These are phyloP conservation scores for Hypanus sabinus DNA, from an alignment of 2,113 vertebrate genomes.

Conservation along the genomic window DNA sequence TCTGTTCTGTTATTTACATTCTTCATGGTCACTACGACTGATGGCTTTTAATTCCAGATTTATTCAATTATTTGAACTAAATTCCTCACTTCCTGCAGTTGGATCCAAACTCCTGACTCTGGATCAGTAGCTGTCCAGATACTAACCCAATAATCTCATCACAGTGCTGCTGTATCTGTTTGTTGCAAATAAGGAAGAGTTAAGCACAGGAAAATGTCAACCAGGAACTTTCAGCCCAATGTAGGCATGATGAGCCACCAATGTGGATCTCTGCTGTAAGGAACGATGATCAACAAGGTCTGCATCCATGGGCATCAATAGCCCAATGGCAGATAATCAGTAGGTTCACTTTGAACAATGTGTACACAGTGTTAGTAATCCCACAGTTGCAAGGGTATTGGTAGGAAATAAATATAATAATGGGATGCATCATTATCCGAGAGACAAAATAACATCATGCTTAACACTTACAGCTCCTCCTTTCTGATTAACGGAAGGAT, in stretches of 20 bases:
- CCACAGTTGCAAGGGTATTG: background rate
- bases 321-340: background rate
- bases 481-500: background rate
- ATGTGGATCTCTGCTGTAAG: no score
- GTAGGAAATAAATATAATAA: background rate
- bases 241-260: background rate
- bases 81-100: no score
- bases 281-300: no score
- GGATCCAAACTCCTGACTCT: no score
- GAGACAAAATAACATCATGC: background rate
- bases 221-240: background rate
- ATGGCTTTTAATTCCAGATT: no score
- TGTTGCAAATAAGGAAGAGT: background rate
- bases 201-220: background rate
- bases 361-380: background rate
- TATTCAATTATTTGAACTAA: no score
- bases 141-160: no score
- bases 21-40: no score
- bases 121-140: no score
- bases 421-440: no score
- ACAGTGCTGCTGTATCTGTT: no score
- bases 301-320: background rate
- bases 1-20: no score
- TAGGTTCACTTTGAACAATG: background rate
- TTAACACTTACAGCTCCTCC: background rate